Base-by-base conservation (phyloP, 2,888 invertebrate species). In the Mesorhabditis spiculigera region DNA sequence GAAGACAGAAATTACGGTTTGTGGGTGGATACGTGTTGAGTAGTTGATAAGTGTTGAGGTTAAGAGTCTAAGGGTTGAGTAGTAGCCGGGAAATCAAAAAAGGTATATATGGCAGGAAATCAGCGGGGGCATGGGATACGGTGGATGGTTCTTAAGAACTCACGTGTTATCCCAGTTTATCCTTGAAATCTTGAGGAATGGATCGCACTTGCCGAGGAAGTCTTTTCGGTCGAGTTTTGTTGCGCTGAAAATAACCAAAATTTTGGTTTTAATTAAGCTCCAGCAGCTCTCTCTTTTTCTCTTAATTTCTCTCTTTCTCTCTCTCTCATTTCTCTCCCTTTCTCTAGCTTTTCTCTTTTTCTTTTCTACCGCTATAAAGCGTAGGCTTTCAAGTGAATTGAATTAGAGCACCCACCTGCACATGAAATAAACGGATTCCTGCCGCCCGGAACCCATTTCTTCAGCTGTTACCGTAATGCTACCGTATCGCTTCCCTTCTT, bases 131-230 rank as follows among this genome's bases (percentile, higher is more conserved):
- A n/a, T n/a, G n/a, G n/a, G n/a, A n/a, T n/a, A n/a, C n/a, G n/a
- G n/a, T n/a, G n/a, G n/a, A n/a, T n/a, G n/a, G 28, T 28, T 3
- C 3, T 28, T 28, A 28, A 3, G 3, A 28, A 45, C 81, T 72
- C 77, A 88, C 88, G 86, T 87, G 68, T 82, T 85, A 76, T 88
- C 88, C 73, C 87, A 88, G 81, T 88, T 88, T 42, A 84, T 83
- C 71, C 88, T 85, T 72, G 86, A 85, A 69, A 89, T 85, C 42
- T 87, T 82, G 10, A 89, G 78, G 73, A 88, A 89, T 0, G 89
- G 89, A 79, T 89, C 88, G 43, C 88, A 89, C 76, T 89, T 89
- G 8, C 89, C 88, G 77, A 89, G 86, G 73, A 88, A 86, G 78
- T 89, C 89, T 76, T 88, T 88, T 76, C 87, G 87, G 75, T 89